Conservation (phyloP, 2,113 vertebrate genomes). For the Pao palembangensis region DNA sequence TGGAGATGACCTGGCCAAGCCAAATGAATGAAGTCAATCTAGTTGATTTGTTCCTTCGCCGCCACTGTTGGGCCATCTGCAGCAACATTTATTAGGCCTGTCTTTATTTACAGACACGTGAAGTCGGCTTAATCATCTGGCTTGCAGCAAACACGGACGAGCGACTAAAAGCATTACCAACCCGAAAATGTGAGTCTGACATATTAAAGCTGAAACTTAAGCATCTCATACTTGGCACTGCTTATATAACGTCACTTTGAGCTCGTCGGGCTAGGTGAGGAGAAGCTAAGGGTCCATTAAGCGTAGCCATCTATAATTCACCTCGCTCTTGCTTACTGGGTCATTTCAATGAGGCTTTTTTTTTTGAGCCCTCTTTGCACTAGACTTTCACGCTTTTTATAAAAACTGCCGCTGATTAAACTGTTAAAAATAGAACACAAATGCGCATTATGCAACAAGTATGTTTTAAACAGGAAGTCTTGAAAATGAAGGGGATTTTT, state of each 20-base stretch:
- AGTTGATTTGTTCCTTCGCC: slow-evolving; percentile 52
- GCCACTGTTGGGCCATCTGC: slow-evolving; percentile 23
- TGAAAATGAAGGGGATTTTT: no score
- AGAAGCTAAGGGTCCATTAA: slow-evolving; percentile 66
- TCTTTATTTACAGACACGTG: slow-evolving; percentile 32
- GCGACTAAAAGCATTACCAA: slow-evolving; percentile 4
- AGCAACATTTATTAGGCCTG: slow-evolving; percentile 16
- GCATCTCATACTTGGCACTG: slow-evolving; percentile 6
- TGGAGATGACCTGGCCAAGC: slow-evolving; percentile 50
- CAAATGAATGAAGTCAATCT: slow-evolving; percentile 52
- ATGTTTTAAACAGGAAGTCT: slow-evolving; percentile 2
- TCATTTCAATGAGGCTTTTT: slow-evolving; percentile 50
- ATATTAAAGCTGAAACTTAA: slow-evolving; percentile 25
- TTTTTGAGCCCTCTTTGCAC: slow-evolving; percentile 27
- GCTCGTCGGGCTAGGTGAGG: slow-evolving; percentile 40
- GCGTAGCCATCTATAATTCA: slow-evolving; percentile 70
- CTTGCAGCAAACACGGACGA: slow-evolving; percentile 23
- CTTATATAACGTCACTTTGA: slow-evolving; percentile 47
- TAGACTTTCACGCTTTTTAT: slow-evolving; percentile 17
- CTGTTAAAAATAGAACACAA: slow-evolving; percentile 6
- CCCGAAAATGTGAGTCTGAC: slow-evolving; percentile 11
- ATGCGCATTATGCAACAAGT: slow-evolving; percentile 40
- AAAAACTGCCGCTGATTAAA: slow-evolving; percentile 18
- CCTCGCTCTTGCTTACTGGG: slow-evolving; percentile 65
- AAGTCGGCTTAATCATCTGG: slow-evolving; percentile 36